Base-by-base conservation (phyloP, 2,797 vertebrate genomes). In the Esox masquinongy region DNA sequence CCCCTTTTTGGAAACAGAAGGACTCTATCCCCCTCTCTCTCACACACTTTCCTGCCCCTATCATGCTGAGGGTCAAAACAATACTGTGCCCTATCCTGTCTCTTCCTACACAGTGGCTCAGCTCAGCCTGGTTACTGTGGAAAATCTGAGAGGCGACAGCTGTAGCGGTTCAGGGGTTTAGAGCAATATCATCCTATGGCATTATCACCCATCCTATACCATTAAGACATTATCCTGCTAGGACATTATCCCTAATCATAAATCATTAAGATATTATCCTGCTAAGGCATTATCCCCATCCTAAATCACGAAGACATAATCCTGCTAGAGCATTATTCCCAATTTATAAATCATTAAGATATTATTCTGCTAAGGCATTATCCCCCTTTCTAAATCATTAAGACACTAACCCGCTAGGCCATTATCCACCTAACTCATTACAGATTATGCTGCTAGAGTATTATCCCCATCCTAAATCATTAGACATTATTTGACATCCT, bases 141-240 rank as follows among this genome's bases (percentile, higher is more conserved):
- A 85, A 90, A 89, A 92, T 92, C 87, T 91, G 90, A 85, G 84
- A 86, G 85, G 86, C 84, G 85, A 89, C 93, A 93, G 92, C 92
- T 93, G 91, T 53, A 43, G 75, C 80, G 82, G 29, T 43, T 43
- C 39, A 43, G 39, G 39, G 39, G 39, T 43, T 9, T 47, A 47
- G 43, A 47, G 12, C 6, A 47, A 47, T 47, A 47, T 47, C 43
- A 47, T 47, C 43, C 75, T 43, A 59, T 81, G 78, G 79, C 80
- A 72, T 66, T 76, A 86, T 84, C 43, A 47, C 83, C 80, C 73
- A 49, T 83, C 77, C 84, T 90, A 91, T 92, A 92, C 86, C 87
- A 91, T 91, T 89, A 88, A 80, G 79, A 83, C 77, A 68, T 86
- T 75, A 79, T 70, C 29, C 77, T 80, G 19, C 0, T 68, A 9